These are phyloP conservation scores for Diprion similis DNA, from an alignment of 1,140 invertebrate genomes.

Conservation along the genomic window DNA sequence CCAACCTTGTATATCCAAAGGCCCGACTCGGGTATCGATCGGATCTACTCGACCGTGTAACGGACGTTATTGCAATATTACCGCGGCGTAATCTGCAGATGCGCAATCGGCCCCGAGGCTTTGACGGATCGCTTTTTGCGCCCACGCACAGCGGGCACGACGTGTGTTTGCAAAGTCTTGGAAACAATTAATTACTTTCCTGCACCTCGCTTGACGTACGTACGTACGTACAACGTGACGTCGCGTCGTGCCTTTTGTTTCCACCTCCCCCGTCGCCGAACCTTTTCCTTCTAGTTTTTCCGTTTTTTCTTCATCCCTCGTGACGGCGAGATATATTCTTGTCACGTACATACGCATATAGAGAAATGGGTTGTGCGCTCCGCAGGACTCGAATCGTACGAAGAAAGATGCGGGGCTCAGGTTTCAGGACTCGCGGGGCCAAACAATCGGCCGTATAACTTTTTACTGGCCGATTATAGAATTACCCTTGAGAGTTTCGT, in stretches of 20 bases:
- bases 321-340: not conserved
- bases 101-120: too few species aligned
- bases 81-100: too few species aligned
- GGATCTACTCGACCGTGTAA: too few species aligned
- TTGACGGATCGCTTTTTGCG: too few species aligned
- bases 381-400: not conserved
- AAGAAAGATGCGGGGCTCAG: too few species aligned
- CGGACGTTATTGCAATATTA: too few species aligned
- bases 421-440: not conserved
- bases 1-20: too few species aligned
- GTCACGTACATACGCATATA: not conserved
- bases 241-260: not conserved
- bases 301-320: not conserved
- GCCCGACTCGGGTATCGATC: too few species aligned
- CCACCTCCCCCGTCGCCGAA: not conserved
- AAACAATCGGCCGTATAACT: not conserved
- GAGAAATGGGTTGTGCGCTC: not conserved
- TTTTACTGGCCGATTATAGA: not conserved
- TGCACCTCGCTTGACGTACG: not conserved
- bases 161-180: not conserved
- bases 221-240: not conserved
- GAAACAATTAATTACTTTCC: not conserved
- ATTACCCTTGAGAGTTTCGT: too few species aligned
- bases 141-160: too few species aligned
- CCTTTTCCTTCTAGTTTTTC: too few species aligned